Conservation (phyloP, 1,140 invertebrate genomes). For the Zophobas atratus region DNA sequence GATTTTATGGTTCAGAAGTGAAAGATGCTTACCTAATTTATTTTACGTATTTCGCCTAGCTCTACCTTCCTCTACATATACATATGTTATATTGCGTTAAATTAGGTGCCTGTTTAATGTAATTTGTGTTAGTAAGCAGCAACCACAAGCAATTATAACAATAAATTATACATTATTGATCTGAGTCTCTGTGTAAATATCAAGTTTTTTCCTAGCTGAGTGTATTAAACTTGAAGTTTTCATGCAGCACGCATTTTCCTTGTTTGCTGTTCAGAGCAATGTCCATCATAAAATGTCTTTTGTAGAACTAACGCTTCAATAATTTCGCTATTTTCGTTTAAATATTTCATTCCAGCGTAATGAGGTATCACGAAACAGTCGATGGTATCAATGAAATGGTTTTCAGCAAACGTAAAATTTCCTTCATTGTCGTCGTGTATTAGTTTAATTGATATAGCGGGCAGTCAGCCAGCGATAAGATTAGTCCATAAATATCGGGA, state of each 20-base stretch:
- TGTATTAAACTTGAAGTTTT: constrained; percentile 31
- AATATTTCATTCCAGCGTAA: constrained; percentile 31
- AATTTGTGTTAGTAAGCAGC: no score
- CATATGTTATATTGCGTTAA: no score
- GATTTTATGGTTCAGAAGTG: no score
- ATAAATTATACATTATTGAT: constrained; percentile 8
- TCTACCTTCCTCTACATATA: no score
- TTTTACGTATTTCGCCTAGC: no score
- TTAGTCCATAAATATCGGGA: constrained; percentile 32
- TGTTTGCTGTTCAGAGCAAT: constrained; percentile 13
- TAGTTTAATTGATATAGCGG: constrained; percentile 42
- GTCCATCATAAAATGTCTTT: constrained; percentile 18
- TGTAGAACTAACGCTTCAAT: not conserved
- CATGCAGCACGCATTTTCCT: constrained; percentile 27
- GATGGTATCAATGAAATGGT: constrained; percentile 39
- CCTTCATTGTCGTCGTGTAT: constrained; percentile 30
- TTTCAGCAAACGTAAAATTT: constrained; percentile 42
- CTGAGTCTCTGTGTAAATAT: constrained; percentile 12
- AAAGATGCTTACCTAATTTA: no score
- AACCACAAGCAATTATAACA: not conserved
- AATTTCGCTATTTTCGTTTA: constrained; percentile 16
- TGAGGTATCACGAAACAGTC: constrained; percentile 28
- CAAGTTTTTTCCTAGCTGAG: not conserved
- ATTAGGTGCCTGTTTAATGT: no score
- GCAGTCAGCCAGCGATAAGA: constrained; percentile 9